Evolutionary conservation across 30 jellyfish, hydroid and myxozoan genomes (phyloP).

Genomic region (Pseudorhiza aurosa): DNA sequence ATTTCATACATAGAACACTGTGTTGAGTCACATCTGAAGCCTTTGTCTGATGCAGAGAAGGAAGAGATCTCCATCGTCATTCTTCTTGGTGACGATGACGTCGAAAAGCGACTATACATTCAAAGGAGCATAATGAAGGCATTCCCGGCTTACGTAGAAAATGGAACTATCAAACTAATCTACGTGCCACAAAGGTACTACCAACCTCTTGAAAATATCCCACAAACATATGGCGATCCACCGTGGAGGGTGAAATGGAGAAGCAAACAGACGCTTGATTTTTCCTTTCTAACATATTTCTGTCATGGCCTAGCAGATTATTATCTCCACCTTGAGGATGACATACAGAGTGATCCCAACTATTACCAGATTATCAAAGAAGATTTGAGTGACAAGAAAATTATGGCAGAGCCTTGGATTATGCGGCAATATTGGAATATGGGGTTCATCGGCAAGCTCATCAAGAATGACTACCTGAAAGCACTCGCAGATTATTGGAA

Average conservation of each 20-base stretch:
- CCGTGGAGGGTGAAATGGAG: constrained; percentile 75
- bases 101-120: neutral
- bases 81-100: constrained; percentile 57
- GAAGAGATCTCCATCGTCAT: constrained; percentile 12
- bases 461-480: constrained; percentile 22
- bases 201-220: constrained; percentile 31
- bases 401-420: constrained; percentile 48
- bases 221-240: constrained; percentile 54
- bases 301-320: constrained; percentile 50
- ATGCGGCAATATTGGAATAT: constrained; percentile 39
- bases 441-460: constrained; percentile 78
- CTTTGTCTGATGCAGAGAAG: neutral
- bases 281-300: constrained; percentile 66
- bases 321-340: constrained; percentile 84
- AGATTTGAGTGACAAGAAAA: neutral
- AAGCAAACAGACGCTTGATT: constrained; percentile 78
- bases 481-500: constrained; percentile 40
- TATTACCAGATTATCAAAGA: constrained; percentile 40
- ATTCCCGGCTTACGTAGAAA: constrained; percentile 12
- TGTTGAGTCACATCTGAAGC: neutral
- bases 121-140: neutral
- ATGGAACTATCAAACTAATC: constrained; percentile 60
- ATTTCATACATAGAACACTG: neutral
- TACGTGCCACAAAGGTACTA: constrained; percentile 69
- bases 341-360: constrained; percentile 34